These are phyloP conservation scores for Carassius carassius DNA, from an alignment of 2,113 vertebrate species.

Conservation along the genomic window DNA sequence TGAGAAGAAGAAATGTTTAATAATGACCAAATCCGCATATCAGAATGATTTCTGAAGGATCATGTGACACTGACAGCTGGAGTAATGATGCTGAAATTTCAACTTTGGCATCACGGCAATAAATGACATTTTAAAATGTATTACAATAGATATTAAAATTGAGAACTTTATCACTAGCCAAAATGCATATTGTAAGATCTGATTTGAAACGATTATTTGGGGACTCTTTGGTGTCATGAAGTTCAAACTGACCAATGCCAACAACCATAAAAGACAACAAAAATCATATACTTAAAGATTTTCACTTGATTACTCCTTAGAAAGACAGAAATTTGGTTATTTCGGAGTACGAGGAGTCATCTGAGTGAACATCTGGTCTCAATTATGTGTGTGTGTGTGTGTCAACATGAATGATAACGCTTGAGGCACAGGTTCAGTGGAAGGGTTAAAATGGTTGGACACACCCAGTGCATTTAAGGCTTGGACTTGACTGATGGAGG, in stretches of 20 bases:
- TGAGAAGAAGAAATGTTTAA: no score
- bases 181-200: not conserved
- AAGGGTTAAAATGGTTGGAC: not conserved
- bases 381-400: conserved; percentile 32
- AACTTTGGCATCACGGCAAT: not conserved
- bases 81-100: not conserved
- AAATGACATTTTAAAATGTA: no score
- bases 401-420: conserved; percentile 5
- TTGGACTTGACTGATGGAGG: not conserved
- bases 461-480: not conserved
- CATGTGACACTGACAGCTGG: no score
- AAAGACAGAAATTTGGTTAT: no score
- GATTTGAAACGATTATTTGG: not conserved
- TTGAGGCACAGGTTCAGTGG: not conserved
- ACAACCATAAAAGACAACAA: not conserved
- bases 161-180: not conserved
- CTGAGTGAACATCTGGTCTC: conserved; percentile 49
- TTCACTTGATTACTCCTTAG: no score
- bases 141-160: no score
- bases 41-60: no score
- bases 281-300: not conserved
- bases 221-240: not conserved
- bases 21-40: no score
- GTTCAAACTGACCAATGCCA: not conserved
- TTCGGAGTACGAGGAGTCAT: not conserved